A percentile compares a stretch with the other conserved stretches of the same genome.
phyloP scores from a whole-genome alignment of 2,113 vertebrate species.

The Erythrocercus mccallii region DNA sequence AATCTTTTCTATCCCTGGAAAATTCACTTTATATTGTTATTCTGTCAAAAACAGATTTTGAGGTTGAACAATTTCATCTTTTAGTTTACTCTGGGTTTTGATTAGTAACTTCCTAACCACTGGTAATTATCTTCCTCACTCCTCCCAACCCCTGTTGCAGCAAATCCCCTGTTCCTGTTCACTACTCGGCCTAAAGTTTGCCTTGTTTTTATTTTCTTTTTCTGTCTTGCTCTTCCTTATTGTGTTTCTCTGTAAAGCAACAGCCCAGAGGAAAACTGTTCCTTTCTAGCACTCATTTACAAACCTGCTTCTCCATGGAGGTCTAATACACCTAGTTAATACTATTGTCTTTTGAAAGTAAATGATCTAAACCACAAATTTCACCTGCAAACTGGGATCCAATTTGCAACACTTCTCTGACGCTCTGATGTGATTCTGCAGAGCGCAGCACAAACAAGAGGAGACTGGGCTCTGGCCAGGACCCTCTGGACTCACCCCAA shows the following conservation, averaged over 20 bases:
- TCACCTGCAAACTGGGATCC: neutral
- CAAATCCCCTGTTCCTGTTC: neutral
- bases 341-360: neutral
- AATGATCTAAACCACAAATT: fast-evolving
- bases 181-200: no score
- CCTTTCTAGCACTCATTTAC: neutral
- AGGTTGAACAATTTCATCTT: neutral
- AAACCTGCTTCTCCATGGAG: fast-evolving
- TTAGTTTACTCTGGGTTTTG: neutral
- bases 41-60: neutral
- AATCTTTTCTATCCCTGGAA: neutral
- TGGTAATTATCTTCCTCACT: fast-evolving
- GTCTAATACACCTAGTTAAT: neutral
- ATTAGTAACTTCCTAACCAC: neutral
- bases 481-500: neutral
- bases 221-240: neutral
- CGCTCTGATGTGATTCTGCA: neutral
- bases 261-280: neutral
- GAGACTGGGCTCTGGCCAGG: neutral
- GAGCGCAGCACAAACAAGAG: neutral
- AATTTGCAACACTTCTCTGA: neutral
- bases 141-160: neutral
- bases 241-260: neutral
- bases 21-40: neutral
- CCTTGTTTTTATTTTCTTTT: neutral